Conservation (phyloP, 2,797 vertebrate genomes). For the Sardinella longiceps region DNA sequence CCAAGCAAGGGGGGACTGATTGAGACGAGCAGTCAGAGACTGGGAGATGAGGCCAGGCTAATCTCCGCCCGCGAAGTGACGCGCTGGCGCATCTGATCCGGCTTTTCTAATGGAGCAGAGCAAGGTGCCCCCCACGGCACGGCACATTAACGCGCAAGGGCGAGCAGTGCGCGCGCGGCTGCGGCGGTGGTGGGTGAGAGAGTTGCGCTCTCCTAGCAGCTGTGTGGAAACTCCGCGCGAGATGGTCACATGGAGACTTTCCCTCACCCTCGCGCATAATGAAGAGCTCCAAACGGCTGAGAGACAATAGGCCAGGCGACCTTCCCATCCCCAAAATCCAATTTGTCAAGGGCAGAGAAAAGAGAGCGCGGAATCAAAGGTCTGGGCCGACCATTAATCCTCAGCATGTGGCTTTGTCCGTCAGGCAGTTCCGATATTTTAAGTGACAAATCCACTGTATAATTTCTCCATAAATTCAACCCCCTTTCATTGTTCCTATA, state of each 20-base stretch:
- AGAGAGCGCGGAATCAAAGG: slow-evolving; percentile 95
- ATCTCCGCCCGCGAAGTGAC: slow-evolving; percentile 94
- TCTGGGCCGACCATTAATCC: slow-evolving; percentile 99
- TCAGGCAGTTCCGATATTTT: slow-evolving; percentile 99
- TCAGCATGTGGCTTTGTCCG: slow-evolving; percentile 99
- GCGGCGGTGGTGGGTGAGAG: slow-evolving; percentile 79
- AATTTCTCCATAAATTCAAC: slow-evolving; percentile 99
- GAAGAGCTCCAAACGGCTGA: slow-evolving; percentile 92
- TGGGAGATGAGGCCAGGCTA: slow-evolving; percentile 81
- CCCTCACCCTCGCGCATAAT: slow-evolving; percentile 96
- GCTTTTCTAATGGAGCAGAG: slow-evolving; percentile 87
- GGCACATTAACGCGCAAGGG: slow-evolving; percentile 78
- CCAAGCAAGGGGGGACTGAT: slow-evolving; percentile 68
- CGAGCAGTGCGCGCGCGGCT: slow-evolving; percentile 61
- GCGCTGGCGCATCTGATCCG: slow-evolving; percentile 78
- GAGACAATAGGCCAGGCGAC: slow-evolving; percentile 97
- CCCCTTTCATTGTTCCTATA: slow-evolving; percentile 90
- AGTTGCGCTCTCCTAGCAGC: slow-evolving; percentile 91
- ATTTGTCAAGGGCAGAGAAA: slow-evolving; percentile 99
- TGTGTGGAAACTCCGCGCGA: slow-evolving; percentile 87
- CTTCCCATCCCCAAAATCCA: slow-evolving; percentile 99
- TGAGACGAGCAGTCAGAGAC: slow-evolving; percentile 62
- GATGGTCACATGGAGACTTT: slow-evolving; percentile 99
- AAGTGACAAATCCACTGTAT: slow-evolving; percentile 99
- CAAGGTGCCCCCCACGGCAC: slow-evolving; percentile 57